Base-by-base conservation (phyloP, 2,113 vertebrate genomes). In the Tursiops truncatus region DNA sequence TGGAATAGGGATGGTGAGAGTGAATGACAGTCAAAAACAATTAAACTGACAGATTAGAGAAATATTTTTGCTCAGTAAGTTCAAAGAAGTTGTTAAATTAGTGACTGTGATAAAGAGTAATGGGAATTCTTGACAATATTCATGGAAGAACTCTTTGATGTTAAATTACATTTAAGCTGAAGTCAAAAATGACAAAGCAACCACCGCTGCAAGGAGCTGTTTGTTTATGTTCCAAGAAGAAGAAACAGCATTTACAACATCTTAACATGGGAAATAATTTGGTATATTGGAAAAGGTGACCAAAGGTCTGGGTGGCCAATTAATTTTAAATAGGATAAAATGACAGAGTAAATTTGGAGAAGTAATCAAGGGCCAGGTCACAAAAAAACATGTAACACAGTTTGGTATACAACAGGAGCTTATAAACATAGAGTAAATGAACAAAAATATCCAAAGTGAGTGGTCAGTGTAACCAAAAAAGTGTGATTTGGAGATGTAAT, bases 1-100 rank as follows among this genome's bases (percentile, higher is more conserved):
- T 6, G 9, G 12, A 85, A 0, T 31, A 1, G 0, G 7, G 3
- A 2, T 5, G 9, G n/a, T 50, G 0, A 10, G 25, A n/a, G 28
- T 28, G 13, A 62, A 77, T 82, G 20, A 5, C 11, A 36, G 1
- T 38, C 26, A n/a, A 44, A 31, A 76, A 31, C 26, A 81, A 33
- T 50, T 23, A n/a, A 62, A 65, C 23, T 33, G 14, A 92, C 18
- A n/a, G 23, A 25, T 21, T 31, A 68, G 15, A 44, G n/a, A 71
- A 82, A 90, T 15, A 62, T 8, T n/a, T 83, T 82, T 62, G 23
- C 8, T 68, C 11, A 9, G 12, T 56, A 47, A 76, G 13, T 71
- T 41, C 25, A 2, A 89, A 23, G 3, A 68, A 68, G 28, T 50
- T 36, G 60, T 85, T 73, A 84, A 41, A 70, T 79, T 80, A 63